Evolutionary conservation across 2,888 invertebrate genomes (phyloP), one percentile per base, ranked within the genome.

Genomic region (Dolichomitus sp.): DNA sequence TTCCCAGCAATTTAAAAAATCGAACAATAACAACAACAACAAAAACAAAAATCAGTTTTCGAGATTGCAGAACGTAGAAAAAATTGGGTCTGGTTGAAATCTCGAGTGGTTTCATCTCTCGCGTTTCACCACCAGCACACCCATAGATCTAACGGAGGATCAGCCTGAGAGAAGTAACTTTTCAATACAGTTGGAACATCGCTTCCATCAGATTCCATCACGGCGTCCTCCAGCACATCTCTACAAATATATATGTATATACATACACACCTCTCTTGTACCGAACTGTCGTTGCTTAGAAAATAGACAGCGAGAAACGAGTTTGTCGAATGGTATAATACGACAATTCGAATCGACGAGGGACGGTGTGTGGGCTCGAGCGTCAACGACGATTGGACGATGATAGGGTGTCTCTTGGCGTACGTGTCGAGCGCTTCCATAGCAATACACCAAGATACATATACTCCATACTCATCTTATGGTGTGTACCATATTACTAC

Each of bases 371-470:
- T 37, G 4, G 50, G 7, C 30, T 27, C 9, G 57, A 40, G 54
- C 40, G 40, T 23, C 52, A 54, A 40, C 37, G 70, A 59, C 70
- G 70, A 72, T 72, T 72, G 70, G 70, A 72, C 45, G 70, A 57
- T 72, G 59, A 72, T 72, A 45, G 70, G 70, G 30, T 59, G 70
- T 72, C 70, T 52, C 50, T 40, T 45, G 42, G 7, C 70, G 70
- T 57, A 57, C 70, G 70, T 70, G 70, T 70, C 70, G 68, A 52
- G 50, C 68, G 69, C 52, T n/a, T 9, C 40, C 42, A 45, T 45
- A 59, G 59, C 57, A 59, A 45, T 72, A 57, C 45, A 72, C 45
- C 59, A 45, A 40, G n/a, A n/a, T 37, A 37, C 59, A 17, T 33
- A 33, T 33, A 57, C 6, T 6, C 6, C 14, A 59, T 33, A 17